Conservation (phyloP, 1,140 invertebrate genomes). For the Tetramorium simillimum region DNA sequence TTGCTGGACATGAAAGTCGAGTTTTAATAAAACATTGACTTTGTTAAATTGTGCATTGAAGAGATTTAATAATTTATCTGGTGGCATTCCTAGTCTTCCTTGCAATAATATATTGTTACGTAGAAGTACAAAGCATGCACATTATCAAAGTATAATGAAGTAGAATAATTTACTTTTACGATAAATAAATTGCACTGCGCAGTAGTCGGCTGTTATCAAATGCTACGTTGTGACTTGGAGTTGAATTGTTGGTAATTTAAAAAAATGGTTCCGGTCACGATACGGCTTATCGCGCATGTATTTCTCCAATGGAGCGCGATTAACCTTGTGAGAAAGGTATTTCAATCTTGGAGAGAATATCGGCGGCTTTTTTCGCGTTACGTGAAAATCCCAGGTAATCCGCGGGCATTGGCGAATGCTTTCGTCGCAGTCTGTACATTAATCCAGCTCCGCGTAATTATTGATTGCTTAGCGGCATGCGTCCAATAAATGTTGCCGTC, state of each 20-base stretch:
- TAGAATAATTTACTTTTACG: not conserved
- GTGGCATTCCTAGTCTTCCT: not conserved
- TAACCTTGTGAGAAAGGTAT: slow-evolving; percentile 17
- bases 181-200: slow-evolving; percentile 16
- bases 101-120: not conserved
- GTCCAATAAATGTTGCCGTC: slow-evolving; percentile 70
- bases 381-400: slow-evolving; percentile 30
- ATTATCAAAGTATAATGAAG: slow-evolving; percentile 16
- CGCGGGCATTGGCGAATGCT: slow-evolving; percentile 43
- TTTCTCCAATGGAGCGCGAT: not conserved
- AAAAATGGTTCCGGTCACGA: slow-evolving; percentile 22
- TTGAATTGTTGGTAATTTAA: slow-evolving; percentile 15
- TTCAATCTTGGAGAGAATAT: slow-evolving; percentile 16
- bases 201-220: slow-evolving; percentile 5
- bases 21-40: not conserved
- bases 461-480: slow-evolving; percentile 71
- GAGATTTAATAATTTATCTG: not conserved
- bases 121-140: not conserved
- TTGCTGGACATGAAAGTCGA: not conserved
- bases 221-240: not conserved
- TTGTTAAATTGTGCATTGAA: not conserved
- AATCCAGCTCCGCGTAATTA: slow-evolving; percentile 72
- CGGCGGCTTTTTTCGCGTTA: not conserved
- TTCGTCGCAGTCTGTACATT: slow-evolving; percentile 67
- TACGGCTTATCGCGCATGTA: slow-evolving; percentile 13